A percentile compares a stretch with the other conserved stretches of the same genome.
Evolutionary conservation across 2,888 invertebrate genomes (phyloP).

Genomic region (Hylaea fasciaria): DNA sequence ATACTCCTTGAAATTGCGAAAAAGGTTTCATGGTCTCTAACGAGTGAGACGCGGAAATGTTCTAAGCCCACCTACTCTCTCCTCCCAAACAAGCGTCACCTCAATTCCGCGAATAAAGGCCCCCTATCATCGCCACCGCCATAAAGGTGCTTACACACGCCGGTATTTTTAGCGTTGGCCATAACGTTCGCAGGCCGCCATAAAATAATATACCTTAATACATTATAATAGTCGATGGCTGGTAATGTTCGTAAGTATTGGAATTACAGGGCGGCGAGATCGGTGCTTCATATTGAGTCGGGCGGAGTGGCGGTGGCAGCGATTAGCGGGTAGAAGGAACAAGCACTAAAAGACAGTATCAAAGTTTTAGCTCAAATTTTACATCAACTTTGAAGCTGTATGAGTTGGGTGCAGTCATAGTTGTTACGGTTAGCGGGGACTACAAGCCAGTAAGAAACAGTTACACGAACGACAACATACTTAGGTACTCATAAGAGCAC

Average conservation of each 20-base stretch:
- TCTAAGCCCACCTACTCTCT: neutral
- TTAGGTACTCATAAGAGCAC: too few species aligned
- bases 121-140: conserved; percentile 32
- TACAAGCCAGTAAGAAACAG: too few species aligned
- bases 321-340: conserved; percentile 17
- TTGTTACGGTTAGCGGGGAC: neutral
- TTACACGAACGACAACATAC: too few species aligned
- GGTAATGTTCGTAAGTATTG: conserved; percentile 83
- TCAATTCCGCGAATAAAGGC: conserved; percentile 22
- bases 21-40: too few species aligned
- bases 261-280: conserved; percentile 82
- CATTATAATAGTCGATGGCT: conserved; percentile 83
- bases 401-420: too few species aligned
- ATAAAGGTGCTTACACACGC: conserved; percentile 62
- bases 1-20: too few species aligned
- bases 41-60: conserved; percentile 10
- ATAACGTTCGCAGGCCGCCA: conserved; percentile 74
- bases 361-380: too few species aligned
- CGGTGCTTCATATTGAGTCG: conserved; percentile 66
- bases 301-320: conserved; percentile 49
- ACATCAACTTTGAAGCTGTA: too few species aligned
- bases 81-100: conserved; percentile 13
- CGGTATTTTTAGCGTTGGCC: conserved; percentile 75
- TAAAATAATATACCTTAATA: conserved; percentile 84
- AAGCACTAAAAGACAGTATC: neutral